Evolutionary conservation across 2,797 vertebrate species (phyloP).

Genomic region (Enteromius fasciolatus): DNA sequence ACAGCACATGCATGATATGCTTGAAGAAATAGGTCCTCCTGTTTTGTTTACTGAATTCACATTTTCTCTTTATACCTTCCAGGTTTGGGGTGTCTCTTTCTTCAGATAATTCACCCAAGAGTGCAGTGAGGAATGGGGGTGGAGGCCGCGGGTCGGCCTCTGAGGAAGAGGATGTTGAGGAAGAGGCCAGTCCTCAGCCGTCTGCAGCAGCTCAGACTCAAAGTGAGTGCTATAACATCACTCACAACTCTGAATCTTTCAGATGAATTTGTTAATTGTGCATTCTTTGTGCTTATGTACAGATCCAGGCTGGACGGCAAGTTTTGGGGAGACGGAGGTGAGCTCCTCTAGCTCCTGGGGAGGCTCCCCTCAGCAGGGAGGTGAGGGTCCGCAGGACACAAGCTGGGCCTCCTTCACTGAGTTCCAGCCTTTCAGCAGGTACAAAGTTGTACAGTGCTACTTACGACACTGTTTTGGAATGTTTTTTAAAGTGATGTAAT

Average conservation of each 20-base stretch:
- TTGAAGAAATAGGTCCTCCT: neutral
- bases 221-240: conserved; percentile 36
- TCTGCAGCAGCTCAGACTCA: conserved; percentile 48
- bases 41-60: neutral
- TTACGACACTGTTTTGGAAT: neutral
- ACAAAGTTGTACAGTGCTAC: neutral
- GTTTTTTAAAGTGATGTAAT: neutral
- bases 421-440: conserved; percentile 94
- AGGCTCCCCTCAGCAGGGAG: conserved; percentile 60
- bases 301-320: conserved; percentile 84
- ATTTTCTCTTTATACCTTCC: neutral
- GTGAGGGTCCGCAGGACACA: conserved; percentile 72
- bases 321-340: conserved; percentile 80
- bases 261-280: neutral
- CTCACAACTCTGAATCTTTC: neutral
- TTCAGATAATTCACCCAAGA: conserved; percentile 80
- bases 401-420: conserved; percentile 93
- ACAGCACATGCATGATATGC: neutral
- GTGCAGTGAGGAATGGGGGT: conserved; percentile 80
- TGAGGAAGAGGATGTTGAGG: conserved; percentile 76
- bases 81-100: conserved; percentile 88
- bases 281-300: conserved; percentile 19
- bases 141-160: conserved; percentile 76
- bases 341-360: conserved; percentile 78
- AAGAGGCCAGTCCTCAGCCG: conserved; percentile 58